These are phyloP conservation scores for Aldabrachelys gigantea DNA, from an alignment of 2,113 vertebrate species.

Conservation along the genomic window DNA sequence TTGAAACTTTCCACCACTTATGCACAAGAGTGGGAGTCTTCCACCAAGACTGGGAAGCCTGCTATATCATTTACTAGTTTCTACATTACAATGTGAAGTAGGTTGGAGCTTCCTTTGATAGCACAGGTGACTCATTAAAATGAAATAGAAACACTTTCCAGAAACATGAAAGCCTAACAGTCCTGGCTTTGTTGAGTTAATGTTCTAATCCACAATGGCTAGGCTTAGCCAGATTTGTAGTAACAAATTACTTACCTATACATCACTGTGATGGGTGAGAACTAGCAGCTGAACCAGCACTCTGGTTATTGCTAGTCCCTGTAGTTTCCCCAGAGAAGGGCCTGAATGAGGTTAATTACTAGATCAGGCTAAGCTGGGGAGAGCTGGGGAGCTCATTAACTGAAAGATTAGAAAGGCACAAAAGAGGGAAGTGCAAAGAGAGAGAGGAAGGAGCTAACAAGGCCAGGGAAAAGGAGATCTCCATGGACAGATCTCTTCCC, in stretches of 20 bases:
- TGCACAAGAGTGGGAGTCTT: too few relatives aligned
- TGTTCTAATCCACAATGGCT: neutral
- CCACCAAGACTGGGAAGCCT: neutral
- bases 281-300: neutral
- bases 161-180: neutral
- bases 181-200: neutral
- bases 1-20: neutral
- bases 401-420: neutral
- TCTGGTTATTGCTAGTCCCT: neutral
- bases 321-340: neutral
- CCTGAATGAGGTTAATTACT: neutral
- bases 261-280: neutral
- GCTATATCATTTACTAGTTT: neutral
- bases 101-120: neutral
- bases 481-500: neutral
- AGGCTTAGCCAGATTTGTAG: neutral
- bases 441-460: neutral
- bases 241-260: slow-evolving; percentile 21
- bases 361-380: neutral
- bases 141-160: neutral
- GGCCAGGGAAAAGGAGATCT: neutral
- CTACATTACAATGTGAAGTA: neutral
- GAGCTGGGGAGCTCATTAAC: neutral
- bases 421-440: neutral
- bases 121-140: neutral